A percentile compares a stretch with the other conserved stretches of the same genome.
Evolutionary conservation across 1,140 invertebrate genomes (phyloP).

Genomic region (Theocolax elegans): DNA sequence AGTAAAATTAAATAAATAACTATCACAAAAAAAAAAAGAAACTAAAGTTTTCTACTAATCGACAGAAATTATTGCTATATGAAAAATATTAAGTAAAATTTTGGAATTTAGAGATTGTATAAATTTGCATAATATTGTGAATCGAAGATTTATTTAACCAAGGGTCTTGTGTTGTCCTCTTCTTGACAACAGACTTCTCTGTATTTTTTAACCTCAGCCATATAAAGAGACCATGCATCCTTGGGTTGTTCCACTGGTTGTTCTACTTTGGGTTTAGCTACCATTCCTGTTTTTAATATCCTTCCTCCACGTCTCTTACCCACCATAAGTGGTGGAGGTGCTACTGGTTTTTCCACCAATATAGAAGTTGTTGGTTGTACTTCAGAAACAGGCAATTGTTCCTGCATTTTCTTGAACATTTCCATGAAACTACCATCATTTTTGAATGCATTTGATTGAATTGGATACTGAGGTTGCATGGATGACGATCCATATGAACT

Average conservation of each 20-base stretch:
- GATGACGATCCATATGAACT: not conserved
- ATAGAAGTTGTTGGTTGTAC: constrained; percentile 62
- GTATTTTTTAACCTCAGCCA: constrained; percentile 93
- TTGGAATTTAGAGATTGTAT: constrained; percentile 3
- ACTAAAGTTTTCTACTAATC: not conserved
- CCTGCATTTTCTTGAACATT: constrained; percentile 90
- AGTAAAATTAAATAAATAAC: not conserved
- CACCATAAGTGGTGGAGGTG: constrained; percentile 74
- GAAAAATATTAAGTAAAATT: not conserved
- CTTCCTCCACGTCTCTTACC: constrained; percentile 87
- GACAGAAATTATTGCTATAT: not conserved
- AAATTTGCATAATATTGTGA: too few relatives aligned
- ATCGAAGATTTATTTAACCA: constrained; percentile 87
- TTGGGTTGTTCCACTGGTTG: constrained; percentile 76
- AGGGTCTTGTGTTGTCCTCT: constrained; percentile 88
- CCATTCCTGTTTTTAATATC: constrained; percentile 88
- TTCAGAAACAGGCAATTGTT: constrained; percentile 63
- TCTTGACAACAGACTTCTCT: constrained; percentile 91
- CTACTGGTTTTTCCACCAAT: constrained; percentile 63
- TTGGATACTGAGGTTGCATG: constrained; percentile 46
- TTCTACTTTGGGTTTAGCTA: constrained; percentile 83
- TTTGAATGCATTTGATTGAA: constrained; percentile 75
- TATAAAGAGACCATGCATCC: constrained; percentile 92
- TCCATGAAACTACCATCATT: constrained; percentile 91
- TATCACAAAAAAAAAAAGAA: constrained; percentile 15